These are phyloP conservation scores for Darevskia mixta DNA, from an alignment of 2,797 vertebrate genomes.

Conservation along the genomic window DNA sequence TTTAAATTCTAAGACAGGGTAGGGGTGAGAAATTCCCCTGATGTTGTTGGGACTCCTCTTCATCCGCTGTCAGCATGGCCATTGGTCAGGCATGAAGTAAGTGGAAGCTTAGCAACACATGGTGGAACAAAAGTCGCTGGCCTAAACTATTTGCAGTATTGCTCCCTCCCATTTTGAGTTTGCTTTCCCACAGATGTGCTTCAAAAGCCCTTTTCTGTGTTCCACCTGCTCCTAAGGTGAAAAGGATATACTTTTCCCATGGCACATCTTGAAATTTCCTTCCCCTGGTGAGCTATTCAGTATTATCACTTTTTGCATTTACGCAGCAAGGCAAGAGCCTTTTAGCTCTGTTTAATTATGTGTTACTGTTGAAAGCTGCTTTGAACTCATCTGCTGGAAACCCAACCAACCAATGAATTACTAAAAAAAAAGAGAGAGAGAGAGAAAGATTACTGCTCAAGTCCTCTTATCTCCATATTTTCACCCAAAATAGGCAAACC, in stretches of 20 bases:
- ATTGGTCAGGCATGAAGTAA: too few relatives aligned
- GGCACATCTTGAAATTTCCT: background rate
- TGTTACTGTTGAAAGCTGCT: background rate
- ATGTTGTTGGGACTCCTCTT: too few relatives aligned
- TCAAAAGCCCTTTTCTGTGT: background rate
- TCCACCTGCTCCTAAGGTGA: background rate
- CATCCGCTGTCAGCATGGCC: too few relatives aligned
- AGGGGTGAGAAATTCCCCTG: too few relatives aligned
- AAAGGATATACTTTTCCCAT: background rate
- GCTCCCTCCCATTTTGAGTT: background rate
- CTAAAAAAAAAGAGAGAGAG: too few relatives aligned
- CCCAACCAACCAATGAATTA: background rate
- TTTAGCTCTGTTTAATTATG: background rate
- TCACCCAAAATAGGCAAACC: too few relatives aligned
- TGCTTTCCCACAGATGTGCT: background rate
- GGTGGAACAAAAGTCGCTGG: background rate
- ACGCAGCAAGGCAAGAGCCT: background rate
- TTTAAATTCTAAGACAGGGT: background rate
- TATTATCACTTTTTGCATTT: too few relatives aligned
- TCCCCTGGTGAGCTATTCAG: background rate
- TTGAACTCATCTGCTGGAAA: background rate
- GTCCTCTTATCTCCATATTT: too few relatives aligned
- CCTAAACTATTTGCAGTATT: background rate
- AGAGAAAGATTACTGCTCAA: too few relatives aligned
- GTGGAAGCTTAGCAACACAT: too few relatives aligned